Conservation (phyloP, 2,888 invertebrate species). For the Seira musarum region DNA sequence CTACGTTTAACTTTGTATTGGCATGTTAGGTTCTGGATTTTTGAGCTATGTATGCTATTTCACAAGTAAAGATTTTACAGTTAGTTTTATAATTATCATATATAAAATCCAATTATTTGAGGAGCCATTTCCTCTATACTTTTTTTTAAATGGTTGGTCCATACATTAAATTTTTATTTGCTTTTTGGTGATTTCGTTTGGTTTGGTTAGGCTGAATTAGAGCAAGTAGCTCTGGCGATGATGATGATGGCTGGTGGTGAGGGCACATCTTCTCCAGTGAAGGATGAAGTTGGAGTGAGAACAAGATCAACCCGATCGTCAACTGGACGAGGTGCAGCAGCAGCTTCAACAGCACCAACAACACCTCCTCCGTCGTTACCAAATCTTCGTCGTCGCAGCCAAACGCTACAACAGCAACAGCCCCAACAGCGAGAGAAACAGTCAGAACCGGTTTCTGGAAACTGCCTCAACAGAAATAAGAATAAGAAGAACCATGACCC, state of each 20-base stretch:
- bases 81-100: background rate
- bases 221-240: conserved; percentile 63
- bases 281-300: conserved; percentile 31
- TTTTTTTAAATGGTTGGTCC: too few relatives aligned
- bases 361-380: conserved; percentile 32
- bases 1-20: too few relatives aligned
- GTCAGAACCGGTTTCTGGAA: conserved; percentile 53
- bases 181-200: background rate
- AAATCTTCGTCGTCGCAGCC: background rate
- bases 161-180: conserved; percentile 10
- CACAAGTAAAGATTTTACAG: too few relatives aligned
- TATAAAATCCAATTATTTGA: conserved; percentile 15
- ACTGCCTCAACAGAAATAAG: conserved; percentile 40
- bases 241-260: conserved; percentile 64
- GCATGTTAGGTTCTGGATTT: too few relatives aligned
- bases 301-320: conserved; percentile 21
- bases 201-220: conserved; percentile 59
- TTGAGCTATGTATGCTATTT: too few relatives aligned
- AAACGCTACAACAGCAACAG: too few relatives aligned
- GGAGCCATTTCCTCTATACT: background rate
- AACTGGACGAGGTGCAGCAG: background rate
- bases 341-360: conserved; percentile 14
- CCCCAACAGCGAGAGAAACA: background rate
- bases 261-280: conserved; percentile 28
- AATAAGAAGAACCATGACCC: conserved; percentile 36